Evolutionary conservation across 2,113 vertebrate genomes (phyloP).

Genomic region (Kobus ellipsiprymnus): DNA sequence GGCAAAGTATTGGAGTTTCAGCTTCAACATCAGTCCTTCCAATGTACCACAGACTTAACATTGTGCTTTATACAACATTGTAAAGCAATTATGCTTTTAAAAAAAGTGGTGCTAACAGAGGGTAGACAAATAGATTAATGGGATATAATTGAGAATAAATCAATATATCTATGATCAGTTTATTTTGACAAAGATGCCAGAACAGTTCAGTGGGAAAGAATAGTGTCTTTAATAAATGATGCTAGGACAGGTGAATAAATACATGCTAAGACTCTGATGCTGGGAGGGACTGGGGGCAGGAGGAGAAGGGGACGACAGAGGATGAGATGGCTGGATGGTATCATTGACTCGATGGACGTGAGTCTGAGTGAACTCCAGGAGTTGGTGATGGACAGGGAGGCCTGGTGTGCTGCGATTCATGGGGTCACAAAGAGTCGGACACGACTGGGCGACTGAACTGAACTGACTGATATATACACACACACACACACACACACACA

Average conservation of each 20-base stretch:
- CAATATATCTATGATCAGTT: background rate
- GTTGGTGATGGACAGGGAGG: too few relatives aligned
- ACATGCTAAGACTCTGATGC: background rate
- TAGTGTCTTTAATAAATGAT: background rate
- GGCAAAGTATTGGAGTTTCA: background rate
- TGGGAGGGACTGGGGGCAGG: too few relatives aligned
- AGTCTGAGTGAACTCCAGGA: too few relatives aligned
- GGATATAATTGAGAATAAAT: background rate
- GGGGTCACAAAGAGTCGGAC: too few relatives aligned
- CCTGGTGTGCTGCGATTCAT: too few relatives aligned
- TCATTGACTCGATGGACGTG: rapidly evolving
- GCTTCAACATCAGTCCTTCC: background rate
- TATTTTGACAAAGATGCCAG: background rate
- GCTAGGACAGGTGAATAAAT: background rate
- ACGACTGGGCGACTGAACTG: too few relatives aligned
- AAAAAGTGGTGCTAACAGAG: background rate
- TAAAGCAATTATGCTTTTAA: background rate
- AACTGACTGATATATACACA: too few relatives aligned
- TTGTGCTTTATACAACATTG: background rate
- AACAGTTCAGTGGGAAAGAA: background rate
- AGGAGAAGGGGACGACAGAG: too few relatives aligned
- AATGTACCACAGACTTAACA: background rate
- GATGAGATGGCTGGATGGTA: too few relatives aligned
- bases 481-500: too few relatives aligned
- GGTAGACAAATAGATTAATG: background rate